Base-by-base conservation (phyloP, 1,140 invertebrate species). In the Zaprionus ornatus region DNA sequence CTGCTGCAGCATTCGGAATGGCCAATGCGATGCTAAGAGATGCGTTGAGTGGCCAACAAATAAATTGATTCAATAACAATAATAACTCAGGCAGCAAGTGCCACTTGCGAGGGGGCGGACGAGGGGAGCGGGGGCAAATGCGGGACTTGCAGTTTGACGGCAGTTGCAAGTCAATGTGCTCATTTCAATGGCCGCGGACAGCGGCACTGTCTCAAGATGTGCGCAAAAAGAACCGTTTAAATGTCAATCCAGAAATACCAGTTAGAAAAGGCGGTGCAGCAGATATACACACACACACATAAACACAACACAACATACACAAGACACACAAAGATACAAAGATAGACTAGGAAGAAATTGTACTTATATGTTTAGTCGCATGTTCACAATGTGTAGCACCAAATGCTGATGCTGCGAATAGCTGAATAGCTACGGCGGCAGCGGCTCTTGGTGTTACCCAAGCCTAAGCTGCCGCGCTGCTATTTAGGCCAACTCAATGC, bases 171-270 rank as follows among this genome's bases (percentile, higher is more conserved):
- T 83, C 83, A 88, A 82, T 87, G 83, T 87, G 83, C 84, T 87
- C 84, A 88, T 87, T 88, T 87, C 74, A 88, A 83, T 87, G 84
- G 67, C 64, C 74, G 52, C 67, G 65, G 61, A 57, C 80, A 56
- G 63, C 77, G 80, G 79, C 71, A 87, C 74, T 80, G 77, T 88
- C 75, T 83, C 77, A 77, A 88, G 83, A 88, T 86, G 83, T 83
- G 80, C 83, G 84, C 83, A 88, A 87, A 86, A 91, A 74, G 88
- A 91, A 91, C 87, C 87, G 87, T 91, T 91, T 91, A 91, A 91
- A 91, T 91, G 87, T 91, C 88, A 91, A 91, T 91, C 87, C 83
- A 88, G 87, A 91, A 91, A 91, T 91, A 91, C 87, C 87, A 91
- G 87, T 91, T 91, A 90, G 84, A 90, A 80, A 79, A 74, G 78